Base-by-base conservation (phyloP, 2,113 vertebrate genomes). In the Saimiri boliviensis region DNA sequence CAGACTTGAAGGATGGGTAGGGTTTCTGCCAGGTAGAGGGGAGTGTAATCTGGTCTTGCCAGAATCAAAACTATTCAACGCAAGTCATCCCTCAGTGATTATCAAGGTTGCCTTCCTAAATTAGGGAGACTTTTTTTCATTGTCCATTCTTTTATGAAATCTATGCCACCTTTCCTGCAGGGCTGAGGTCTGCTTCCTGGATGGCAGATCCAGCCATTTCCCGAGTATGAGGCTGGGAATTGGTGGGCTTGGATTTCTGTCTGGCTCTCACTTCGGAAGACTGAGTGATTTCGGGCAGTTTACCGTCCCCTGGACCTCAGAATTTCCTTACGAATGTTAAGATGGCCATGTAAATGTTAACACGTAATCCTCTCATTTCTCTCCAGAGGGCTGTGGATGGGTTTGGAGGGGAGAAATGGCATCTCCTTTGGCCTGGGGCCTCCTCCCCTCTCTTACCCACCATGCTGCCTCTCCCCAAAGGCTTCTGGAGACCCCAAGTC, bases 191-290 rank as follows among this genome's bases (percentile, higher is more conserved):
- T 30, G 37, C 74, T 86, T 83, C 42, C 42, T 42, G 56, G 70
- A 47, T 6, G 0, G 10, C 9, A 19, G 20, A 76, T 32, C 32
- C 32, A 73, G 42, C 49, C 81, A 17, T 4, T 25, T 21, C 32
- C 9, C 0, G 0, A 42, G 84, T 27, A 19, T 25, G 20, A 20
- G 35, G 6, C 47, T 58, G 27, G 14, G 54, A 42, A 30, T 52
- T 6, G 49, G 56, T 12, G 45, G 30, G 2, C 11, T 66, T 42
- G 42, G 30, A 13, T 80, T 71, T 37, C 25, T 14, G 6, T 27
- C 45, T 7, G 79, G 40, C 60, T 79, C 16, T 68, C 27, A 63
- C 23, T 71, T 37, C 9, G 1, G 56, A 17, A 52, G 1, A 0
- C 58, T 68, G 10, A 71, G 74, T 13, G n/a, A 4, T 37, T 37